Evolutionary conservation across 1,140 invertebrate genomes (phyloP).

Genomic region (Oedothorax gibbosus): DNA sequence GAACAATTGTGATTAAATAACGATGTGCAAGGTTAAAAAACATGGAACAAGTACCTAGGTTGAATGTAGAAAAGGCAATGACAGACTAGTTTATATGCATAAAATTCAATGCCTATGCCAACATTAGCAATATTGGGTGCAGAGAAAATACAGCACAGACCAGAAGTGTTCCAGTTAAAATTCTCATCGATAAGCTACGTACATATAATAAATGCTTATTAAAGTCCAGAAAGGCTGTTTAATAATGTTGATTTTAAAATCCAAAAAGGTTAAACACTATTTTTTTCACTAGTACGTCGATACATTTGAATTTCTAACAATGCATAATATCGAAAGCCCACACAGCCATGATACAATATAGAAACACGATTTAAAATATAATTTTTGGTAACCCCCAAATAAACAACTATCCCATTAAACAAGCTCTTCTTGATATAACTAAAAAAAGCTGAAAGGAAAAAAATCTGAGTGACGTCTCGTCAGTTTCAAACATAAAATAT

Average conservation of each 20-base stretch:
- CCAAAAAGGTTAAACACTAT: slow-evolving; percentile 56
- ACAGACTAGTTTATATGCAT: slow-evolving; percentile 51
- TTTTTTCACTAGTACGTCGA: slow-evolving; percentile 42
- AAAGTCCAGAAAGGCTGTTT: slow-evolving; percentile 60
- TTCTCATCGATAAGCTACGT: slow-evolving; percentile 51
- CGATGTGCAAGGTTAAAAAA: slow-evolving; percentile 59
- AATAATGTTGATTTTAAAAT: slow-evolving; percentile 60
- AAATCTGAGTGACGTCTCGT: slow-evolving; percentile 56
- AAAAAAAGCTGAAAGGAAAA: slow-evolving; percentile 54
- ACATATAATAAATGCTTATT: slow-evolving; percentile 55
- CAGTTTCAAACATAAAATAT: slow-evolving; percentile 60
- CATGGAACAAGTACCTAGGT: slow-evolving; percentile 54
- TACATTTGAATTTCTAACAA: slow-evolving; percentile 47
- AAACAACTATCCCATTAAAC: slow-evolving; percentile 60
- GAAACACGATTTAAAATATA: slow-evolving; percentile 57
- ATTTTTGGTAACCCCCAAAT: slow-evolving; percentile 57
- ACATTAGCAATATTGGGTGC: slow-evolving; percentile 56
- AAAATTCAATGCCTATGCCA: slow-evolving; percentile 51
- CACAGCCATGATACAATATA: slow-evolving; percentile 54
- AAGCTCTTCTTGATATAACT: slow-evolving; percentile 59
- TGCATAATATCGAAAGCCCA: slow-evolving; percentile 59
- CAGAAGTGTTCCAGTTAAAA: slow-evolving; percentile 59
- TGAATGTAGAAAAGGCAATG: slow-evolving; percentile 59
- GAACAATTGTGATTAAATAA: slow-evolving; percentile 61
- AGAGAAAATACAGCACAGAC: slow-evolving; percentile 58